Evolutionary conservation across 2,888 invertebrate species (phyloP), one percentile per base, ranked within the genome.

Genomic region (Torymus texanus): DNA sequence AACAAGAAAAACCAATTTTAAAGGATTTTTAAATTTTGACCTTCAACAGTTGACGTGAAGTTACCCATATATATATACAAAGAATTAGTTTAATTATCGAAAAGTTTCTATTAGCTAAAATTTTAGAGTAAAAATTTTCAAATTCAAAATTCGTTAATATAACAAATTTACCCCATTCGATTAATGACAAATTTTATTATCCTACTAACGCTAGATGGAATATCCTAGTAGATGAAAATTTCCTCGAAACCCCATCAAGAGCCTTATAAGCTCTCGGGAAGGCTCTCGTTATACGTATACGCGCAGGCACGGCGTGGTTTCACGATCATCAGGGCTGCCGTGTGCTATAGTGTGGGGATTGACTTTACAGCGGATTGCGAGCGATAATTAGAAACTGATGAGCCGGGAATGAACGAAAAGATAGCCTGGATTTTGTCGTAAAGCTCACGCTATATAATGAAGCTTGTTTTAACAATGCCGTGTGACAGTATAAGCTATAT

Each of bases 361-460:
- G 59, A 78, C 61, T 67, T 59, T 72, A 41, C 24, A 53, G 66
- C 50, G 16, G 55, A 72, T 55, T 11, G n/a, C 18, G 5, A 41
- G 13, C 72, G 72, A 78, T 78, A 74, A 78, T 73, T 78, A 78
- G 62, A 74, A 63, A 74, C 58, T 58, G 63, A 74, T 78, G 58
- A 70, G 68, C 58, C 70, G 51, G 63, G 14, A 76, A 70, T 70
- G 55, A 50, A 62, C 59, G n/a, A 58, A 63, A 63, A 65, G 73
- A 63, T 66, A 50, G 4, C 24, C 21, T 2, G 10, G 56, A 41
- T 41, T 65, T 74, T 55, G 21, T 55, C 14, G 41, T 41, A 41
- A 41, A 41, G 41, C 41, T 41, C 10, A 41, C 41, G 41, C 8
- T 8, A 41, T 41, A 41, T 41, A 41, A 41, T 41, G 41, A 41